Evolutionary conservation across 1,140 invertebrate genomes (phyloP).

Genomic region (Tribolium castaneum): DNA sequence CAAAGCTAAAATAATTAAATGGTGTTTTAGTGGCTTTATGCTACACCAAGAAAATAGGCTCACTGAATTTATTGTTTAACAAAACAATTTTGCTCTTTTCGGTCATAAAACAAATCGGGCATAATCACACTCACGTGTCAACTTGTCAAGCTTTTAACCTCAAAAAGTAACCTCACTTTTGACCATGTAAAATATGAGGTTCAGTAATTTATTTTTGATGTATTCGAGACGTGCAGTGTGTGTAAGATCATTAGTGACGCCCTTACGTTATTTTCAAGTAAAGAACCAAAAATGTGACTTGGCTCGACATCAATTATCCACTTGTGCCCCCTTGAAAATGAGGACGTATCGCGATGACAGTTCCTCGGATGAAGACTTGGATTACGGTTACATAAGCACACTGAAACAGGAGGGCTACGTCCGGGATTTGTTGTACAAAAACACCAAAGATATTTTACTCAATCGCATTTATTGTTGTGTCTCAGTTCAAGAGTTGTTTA

Average conservation of each 20-base stretch:
- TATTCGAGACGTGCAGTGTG: not conserved
- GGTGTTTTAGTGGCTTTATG: too few species aligned
- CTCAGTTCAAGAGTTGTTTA: constrained; percentile 56
- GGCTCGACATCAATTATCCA: not conserved
- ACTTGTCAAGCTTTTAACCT: not conserved
- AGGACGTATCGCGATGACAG: not conserved
- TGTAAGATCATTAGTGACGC: not conserved
- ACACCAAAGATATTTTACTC: constrained; percentile 50
- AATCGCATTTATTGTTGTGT: constrained; percentile 50
- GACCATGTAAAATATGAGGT: constrained; percentile 8
- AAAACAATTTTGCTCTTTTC: not conserved
- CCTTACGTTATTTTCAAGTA: not conserved
- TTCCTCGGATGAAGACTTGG: not conserved
- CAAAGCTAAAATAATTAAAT: too few species aligned
- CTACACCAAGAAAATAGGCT: too few species aligned
- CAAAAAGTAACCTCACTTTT: constrained; percentile 1
- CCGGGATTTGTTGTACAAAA: constrained; percentile 50
- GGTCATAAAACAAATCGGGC: not conserved
- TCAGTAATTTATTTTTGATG: not conserved
- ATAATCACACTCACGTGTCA: not conserved
- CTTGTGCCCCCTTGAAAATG: not conserved
- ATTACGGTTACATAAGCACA: not conserved
- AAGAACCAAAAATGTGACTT: not conserved
- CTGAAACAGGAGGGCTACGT: constrained; percentile 14
- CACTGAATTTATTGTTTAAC: too few species aligned